A percentile compares a stretch with the other conserved stretches of the same genome.
Conservation (phyloP, 2,888 invertebrate species). For the Hirtodrosophila confusa region DNA sequence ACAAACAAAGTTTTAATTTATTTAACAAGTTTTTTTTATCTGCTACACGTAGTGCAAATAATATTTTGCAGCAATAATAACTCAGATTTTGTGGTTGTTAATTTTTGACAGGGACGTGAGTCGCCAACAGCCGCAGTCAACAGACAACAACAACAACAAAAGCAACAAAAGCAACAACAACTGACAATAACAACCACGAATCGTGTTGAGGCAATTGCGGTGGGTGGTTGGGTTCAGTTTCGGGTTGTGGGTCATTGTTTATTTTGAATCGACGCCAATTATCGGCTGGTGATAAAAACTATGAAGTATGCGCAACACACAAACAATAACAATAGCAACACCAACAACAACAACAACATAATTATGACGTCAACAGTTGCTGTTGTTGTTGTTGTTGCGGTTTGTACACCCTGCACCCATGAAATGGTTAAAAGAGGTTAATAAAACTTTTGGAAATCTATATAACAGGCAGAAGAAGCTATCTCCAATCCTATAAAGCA, state of each 20-base stretch:
- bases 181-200: constrained; percentile 12
- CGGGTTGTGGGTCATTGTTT: constrained; percentile 60
- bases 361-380: constrained; percentile 66
- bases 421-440: not conserved
- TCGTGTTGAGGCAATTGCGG: constrained; percentile 10
- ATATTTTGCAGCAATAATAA: constrained; percentile 65
- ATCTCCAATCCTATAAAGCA: no score
- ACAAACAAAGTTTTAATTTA: constrained; percentile 32
- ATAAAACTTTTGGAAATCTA: no score
- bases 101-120: constrained; percentile 71
- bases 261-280: constrained; percentile 69
- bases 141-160: constrained; percentile 42
- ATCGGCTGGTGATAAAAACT: constrained; percentile 67
- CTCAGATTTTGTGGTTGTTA: constrained; percentile 75
- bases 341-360: constrained; percentile 30
- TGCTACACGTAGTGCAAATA: constrained; percentile 43
- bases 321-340: constrained; percentile 19
- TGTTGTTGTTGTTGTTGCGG: constrained; percentile 41
- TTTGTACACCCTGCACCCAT: constrained; percentile 26
- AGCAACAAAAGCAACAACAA: constrained; percentile 14
- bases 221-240: constrained; percentile 15
- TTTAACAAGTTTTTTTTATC: constrained; percentile 15
- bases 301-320: constrained; percentile 38
- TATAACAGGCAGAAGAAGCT: no score
- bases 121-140: constrained; percentile 65